phyloP scores from a whole-genome alignment of 2,888 invertebrate genomes.

The Polydrusus cervinus region DNA sequence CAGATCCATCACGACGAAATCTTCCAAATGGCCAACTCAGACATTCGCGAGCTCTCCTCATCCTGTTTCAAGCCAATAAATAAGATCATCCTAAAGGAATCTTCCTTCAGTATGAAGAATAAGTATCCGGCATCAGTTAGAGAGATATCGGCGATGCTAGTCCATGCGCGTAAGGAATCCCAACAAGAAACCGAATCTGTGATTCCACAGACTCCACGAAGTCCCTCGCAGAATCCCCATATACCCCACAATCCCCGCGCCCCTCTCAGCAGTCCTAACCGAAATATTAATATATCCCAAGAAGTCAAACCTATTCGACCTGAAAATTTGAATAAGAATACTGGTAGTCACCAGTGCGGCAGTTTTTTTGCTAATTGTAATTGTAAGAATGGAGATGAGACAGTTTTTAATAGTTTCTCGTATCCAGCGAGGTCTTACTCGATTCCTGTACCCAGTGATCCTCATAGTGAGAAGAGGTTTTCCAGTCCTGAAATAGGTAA shows the following conservation, averaged over 20 bases:
- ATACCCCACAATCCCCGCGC: too few species aligned
- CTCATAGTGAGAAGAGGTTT: constrained; percentile 58
- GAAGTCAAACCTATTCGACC: constrained; percentile 53
- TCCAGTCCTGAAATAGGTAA: constrained; percentile 63
- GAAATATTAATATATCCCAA: constrained; percentile 52
- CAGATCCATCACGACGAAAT: constrained; percentile 40
- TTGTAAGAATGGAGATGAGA: constrained; percentile 63
- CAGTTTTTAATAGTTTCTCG: constrained; percentile 46
- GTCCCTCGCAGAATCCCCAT: neutral
- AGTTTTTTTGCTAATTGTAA: constrained; percentile 71
- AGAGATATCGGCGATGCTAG: constrained; percentile 63
- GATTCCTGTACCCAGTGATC: constrained; percentile 42
- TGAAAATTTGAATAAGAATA: constrained; percentile 43
- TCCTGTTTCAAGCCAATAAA: constrained; percentile 57
- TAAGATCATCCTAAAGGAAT: constrained; percentile 56
- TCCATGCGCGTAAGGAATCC: constrained; percentile 64
- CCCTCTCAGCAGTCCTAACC: constrained; percentile 4
- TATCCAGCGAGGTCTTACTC: constrained; percentile 40
- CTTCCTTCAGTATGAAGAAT: constrained; percentile 56
- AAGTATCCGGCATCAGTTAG: constrained; percentile 61
- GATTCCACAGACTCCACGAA: neutral
- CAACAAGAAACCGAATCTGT: constrained; percentile 44
- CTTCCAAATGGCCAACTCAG: constrained; percentile 58
- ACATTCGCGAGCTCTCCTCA: constrained; percentile 51
- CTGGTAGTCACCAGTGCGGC: constrained; percentile 63